Percentiles rank a stretch among this genome's conserved stretches.
phyloP scores from a whole-genome alignment of 2,888 invertebrate species.

The Adineta ricciae region DNA sequence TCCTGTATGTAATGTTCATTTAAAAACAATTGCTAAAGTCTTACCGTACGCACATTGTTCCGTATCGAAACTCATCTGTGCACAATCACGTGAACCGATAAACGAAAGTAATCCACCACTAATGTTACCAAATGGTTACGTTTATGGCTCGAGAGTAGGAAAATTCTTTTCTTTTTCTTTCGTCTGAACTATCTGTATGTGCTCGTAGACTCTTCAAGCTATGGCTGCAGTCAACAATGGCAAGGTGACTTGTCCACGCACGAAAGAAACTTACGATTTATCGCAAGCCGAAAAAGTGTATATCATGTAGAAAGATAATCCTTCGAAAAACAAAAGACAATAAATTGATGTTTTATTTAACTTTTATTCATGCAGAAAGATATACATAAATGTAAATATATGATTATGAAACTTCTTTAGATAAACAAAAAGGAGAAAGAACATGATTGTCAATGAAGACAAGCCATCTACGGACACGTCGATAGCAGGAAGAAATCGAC shows the following conservation, averaged over 20 bases:
- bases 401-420: not conserved
- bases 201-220: slow-evolving; percentile 66
- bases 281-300: slow-evolving; percentile 90
- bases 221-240: slow-evolving; percentile 84
- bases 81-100: slow-evolving; percentile 57
- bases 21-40: slow-evolving; percentile 26
- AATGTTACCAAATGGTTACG: slow-evolving; percentile 95
- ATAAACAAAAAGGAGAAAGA: not conserved
- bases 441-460: not conserved
- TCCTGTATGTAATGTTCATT: slow-evolving; percentile 27
- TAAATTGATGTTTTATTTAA: not conserved
- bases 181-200: not conserved
- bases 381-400: not conserved
- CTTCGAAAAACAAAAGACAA: not conserved
- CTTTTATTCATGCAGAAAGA: not conserved
- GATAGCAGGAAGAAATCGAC: not conserved
- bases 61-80: slow-evolving; percentile 27
- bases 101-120: slow-evolving; percentile 96
- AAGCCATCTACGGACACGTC: not conserved
- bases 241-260: slow-evolving; percentile 80
- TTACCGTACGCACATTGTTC: slow-evolving; percentile 32
- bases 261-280: slow-evolving; percentile 77
- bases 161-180: too few relatives aligned
- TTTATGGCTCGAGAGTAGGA: slow-evolving; percentile 56
- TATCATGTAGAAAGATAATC: slow-evolving; percentile 65